Percentiles rank a stretch among this genome's conserved stretches.
phyloP scores from a whole-genome alignment of 2,797 vertebrate genomes.

The Schizothorax lantsangensis region DNA sequence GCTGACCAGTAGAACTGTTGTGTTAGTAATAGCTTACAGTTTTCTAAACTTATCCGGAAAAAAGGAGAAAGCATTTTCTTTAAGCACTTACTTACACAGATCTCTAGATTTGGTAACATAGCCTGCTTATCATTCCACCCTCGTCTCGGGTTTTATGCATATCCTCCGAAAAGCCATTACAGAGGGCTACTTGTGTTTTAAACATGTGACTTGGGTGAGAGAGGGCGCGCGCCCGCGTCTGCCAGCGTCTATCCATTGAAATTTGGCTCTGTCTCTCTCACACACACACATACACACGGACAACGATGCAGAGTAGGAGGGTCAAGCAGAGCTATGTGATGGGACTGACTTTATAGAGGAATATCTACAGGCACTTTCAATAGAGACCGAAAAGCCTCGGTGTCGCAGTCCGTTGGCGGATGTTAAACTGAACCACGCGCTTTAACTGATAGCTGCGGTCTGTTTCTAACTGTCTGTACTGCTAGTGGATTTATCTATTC shows the following conservation, averaged over 20 bases:
- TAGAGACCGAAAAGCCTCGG: conserved; percentile 52
- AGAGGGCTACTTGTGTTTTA: conserved; percentile 80
- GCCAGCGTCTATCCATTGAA: conserved; percentile 62
- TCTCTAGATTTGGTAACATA: conserved; percentile 45
- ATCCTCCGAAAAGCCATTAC: conserved; percentile 74
- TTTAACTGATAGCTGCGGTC: conserved; percentile 57
- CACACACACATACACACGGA: conserved; percentile 22
- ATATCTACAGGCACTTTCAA: conserved; percentile 61
- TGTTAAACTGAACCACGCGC: conserved; percentile 45
- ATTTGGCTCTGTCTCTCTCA: conserved; percentile 54
- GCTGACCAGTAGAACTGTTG: background rate
- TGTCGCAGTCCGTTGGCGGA: conserved; percentile 70
- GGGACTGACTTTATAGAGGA: conserved; percentile 69
- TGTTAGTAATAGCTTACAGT: background rate
- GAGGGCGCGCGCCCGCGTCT: conserved; percentile 58
- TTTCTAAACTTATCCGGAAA: background rate
- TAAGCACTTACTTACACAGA: conserved; percentile 22
- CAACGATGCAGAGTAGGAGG: conserved; percentile 73
- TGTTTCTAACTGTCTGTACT: conserved; percentile 51
- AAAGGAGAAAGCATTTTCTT: background rate
- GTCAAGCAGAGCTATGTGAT: conserved; percentile 66
- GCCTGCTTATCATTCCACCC: conserved; percentile 71
- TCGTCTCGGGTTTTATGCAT: conserved; percentile 67
- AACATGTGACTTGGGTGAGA: conserved; percentile 79
- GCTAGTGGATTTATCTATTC: conserved; percentile 72